Percentiles rank a stretch among this genome's conserved stretches.
phyloP scores from a whole-genome alignment of 1,140 invertebrate species.

The Bombus balteatus region DNA sequence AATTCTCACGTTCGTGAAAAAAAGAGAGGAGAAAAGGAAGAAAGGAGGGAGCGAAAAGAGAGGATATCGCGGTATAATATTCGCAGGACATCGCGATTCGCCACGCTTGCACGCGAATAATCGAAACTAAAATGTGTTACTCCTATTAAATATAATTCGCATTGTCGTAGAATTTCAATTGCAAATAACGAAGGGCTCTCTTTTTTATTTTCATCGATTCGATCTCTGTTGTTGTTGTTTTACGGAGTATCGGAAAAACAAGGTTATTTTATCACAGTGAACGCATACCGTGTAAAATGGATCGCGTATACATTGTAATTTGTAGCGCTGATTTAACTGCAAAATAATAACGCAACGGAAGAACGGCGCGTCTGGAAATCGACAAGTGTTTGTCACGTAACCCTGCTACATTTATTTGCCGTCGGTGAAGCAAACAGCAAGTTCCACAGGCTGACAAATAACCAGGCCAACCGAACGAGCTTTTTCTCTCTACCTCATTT shows the following conservation, averaged over 20 bases:
- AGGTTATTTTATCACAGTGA: too few species aligned
- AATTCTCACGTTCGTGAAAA: constrained; percentile 26
- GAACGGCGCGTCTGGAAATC: neutral
- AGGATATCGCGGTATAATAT: neutral
- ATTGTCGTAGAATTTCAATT: too few species aligned
- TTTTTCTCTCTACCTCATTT: constrained; percentile 27
- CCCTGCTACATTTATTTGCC: constrained; percentile 33
- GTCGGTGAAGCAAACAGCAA: constrained; percentile 40
- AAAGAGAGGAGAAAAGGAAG: neutral
- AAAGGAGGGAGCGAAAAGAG: neutral
- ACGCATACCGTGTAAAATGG: neutral
- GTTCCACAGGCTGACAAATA: constrained; percentile 47
- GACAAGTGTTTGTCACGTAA: neutral
- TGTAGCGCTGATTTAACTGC: too few species aligned
- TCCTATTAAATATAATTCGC: too few species aligned
- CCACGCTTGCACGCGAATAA: neutral
- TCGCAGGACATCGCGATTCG: neutral
- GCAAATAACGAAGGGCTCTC: neutral
- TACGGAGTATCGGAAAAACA: too few species aligned
- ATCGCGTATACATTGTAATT: too few species aligned
- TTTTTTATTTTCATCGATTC: too few species aligned
- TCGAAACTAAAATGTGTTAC: neutral
- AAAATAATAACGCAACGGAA: neutral
- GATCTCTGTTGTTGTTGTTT: too few species aligned
- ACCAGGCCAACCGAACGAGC: constrained; percentile 25